Conservation (phyloP, 2,797 vertebrate genomes). For the Lacerta agilis region DNA sequence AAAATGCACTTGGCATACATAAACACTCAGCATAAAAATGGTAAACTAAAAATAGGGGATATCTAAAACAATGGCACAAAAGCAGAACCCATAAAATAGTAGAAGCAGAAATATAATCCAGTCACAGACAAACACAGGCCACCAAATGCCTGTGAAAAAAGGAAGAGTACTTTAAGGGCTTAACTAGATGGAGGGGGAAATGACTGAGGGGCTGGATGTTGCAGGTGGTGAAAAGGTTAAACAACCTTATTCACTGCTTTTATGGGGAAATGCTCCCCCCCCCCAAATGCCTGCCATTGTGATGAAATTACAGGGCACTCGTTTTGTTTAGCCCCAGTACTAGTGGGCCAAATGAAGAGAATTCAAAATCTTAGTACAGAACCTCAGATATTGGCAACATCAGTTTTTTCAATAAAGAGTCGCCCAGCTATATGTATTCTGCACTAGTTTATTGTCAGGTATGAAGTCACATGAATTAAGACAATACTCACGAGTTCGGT, state of each 20-base stretch:
- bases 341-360: not conserved
- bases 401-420: rapidly evolving
- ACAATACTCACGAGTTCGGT: conserved; percentile 90
- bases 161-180: not conserved
- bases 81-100: not conserved
- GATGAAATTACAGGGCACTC: not conserved
- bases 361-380: rapidly evolving
- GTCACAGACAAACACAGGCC: not conserved
- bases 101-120: no score
- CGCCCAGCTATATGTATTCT: not conserved
- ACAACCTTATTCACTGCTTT: not conserved
- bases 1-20: not conserved
- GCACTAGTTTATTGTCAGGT: not conserved
- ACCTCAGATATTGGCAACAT: not conserved
- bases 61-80: not conserved
- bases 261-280: not conserved
- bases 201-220: rapidly evolving
- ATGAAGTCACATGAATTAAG: not conserved
- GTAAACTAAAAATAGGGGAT: not conserved
- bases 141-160: not conserved
- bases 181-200: not conserved
- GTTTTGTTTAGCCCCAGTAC: not conserved
- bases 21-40: not conserved
- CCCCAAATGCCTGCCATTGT: no score
- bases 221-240: not conserved